Evolutionary conservation across 2,888 invertebrate species (phyloP).

Genomic region (Phyllotreta cruciferae): DNA sequence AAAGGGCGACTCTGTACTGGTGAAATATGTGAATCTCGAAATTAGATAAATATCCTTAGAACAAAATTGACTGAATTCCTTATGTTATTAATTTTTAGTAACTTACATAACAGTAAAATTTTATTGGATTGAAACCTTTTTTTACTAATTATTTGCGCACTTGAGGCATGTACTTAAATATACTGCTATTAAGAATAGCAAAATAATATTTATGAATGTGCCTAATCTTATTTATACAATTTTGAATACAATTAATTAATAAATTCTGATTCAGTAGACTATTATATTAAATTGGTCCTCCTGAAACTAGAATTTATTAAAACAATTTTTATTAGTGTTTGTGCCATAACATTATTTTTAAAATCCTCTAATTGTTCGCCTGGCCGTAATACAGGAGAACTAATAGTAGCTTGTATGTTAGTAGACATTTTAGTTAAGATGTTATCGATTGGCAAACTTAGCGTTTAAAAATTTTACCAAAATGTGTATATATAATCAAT

Average conservation of each 20-base stretch:
- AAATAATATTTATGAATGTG: no score
- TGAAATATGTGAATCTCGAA: background rate
- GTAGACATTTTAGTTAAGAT: slow-evolving; percentile 31
- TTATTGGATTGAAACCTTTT: background rate
- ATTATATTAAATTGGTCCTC: slow-evolving; percentile 14
- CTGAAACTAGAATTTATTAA: slow-evolving; percentile 22
- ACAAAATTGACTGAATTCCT: slow-evolving; percentile 12
- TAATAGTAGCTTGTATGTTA: slow-evolving; percentile 39
- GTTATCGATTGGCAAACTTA: slow-evolving; percentile 40
- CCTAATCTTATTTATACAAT: no score
- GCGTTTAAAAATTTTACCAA: slow-evolving; percentile 48
- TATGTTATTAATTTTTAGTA: background rate
- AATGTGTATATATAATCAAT: slow-evolving; percentile 45
- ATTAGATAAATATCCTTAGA: background rate
- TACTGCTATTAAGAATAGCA: no score
- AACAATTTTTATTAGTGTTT: slow-evolving; percentile 17
- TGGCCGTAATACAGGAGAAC: slow-evolving; percentile 19
- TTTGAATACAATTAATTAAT: no score
- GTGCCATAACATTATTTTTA: slow-evolving; percentile 22
- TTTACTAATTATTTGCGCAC: no score
- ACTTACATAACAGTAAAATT: background rate
- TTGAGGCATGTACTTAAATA: no score
- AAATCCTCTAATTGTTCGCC: slow-evolving; percentile 4
- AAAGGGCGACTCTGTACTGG: no score
- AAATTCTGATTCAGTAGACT: background rate